phyloP scores from a whole-genome alignment of 1,140 invertebrate genomes.

The Euura saliciscinereae region DNA sequence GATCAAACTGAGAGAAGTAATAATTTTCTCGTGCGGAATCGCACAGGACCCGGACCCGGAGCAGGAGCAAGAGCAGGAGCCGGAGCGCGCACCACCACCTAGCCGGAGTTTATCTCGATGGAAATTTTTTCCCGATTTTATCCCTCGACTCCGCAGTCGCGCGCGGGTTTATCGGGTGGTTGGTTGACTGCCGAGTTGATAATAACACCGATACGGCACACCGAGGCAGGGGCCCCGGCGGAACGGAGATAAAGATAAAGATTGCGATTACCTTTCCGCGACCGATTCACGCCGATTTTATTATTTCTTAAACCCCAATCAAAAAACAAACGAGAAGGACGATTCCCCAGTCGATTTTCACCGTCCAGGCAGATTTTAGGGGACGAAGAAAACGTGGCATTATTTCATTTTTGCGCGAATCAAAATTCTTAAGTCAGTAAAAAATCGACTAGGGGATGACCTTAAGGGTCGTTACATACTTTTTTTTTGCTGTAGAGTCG shows the following conservation, averaged over 20 bases:
- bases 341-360: too few species aligned
- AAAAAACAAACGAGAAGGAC: too few species aligned
- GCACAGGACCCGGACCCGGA: background rate
- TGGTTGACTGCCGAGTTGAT: conserved; percentile 12
- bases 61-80: too few species aligned
- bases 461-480: too few species aligned
- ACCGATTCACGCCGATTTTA: background rate
- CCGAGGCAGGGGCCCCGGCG: background rate
- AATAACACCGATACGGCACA: conserved; percentile 15
- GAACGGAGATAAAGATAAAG: background rate
- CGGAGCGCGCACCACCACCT: background rate
- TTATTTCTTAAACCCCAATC: too few species aligned
- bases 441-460: too few species aligned
- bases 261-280: conserved; percentile 5
- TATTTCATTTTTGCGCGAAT: too few species aligned
- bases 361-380: too few species aligned
- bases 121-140: conserved; percentile 12
- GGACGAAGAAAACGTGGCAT: too few species aligned
- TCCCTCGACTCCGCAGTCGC: background rate
- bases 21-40: conserved; percentile 4
- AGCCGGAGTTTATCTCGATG: conserved; percentile 12
- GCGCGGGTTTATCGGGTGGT: background rate
- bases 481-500: too few species aligned
- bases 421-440: too few species aligned
- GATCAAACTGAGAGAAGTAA: conserved; percentile 1